These are phyloP conservation scores for Scophthalmus maximus DNA, from an alignment of 2,113 vertebrate species.

Conservation along the genomic window DNA sequence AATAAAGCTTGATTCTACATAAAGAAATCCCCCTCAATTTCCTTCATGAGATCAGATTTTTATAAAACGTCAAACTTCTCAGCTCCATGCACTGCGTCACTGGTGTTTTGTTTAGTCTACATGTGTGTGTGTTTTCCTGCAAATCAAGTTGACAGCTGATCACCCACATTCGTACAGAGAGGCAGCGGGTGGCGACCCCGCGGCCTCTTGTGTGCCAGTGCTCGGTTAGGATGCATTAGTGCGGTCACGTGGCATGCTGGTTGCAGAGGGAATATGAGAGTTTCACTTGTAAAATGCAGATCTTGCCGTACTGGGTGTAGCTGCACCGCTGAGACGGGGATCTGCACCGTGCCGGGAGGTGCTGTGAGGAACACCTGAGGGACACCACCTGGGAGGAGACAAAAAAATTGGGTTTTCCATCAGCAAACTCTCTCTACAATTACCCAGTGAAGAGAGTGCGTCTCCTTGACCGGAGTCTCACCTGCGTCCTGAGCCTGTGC, in stretches of 20 bases:
- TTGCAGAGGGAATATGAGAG: conserved; percentile 84
- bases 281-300: conserved; percentile 87
- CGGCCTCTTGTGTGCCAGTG: conserved; percentile 53
- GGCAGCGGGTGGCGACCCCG: conserved; percentile 18
- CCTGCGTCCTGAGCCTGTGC: conserved; percentile 92
- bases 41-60: background rate
- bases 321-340: conserved; percentile 96
- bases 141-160: conserved; percentile 26
- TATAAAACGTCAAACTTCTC: background rate
- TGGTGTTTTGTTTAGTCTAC: conserved; percentile 35
- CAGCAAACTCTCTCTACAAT: no score
- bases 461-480: conserved; percentile 69
- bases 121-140: conserved; percentile 26
- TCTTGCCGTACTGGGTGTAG: conserved; percentile 95
- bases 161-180: conserved; percentile 39
- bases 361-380: conserved; percentile 97
- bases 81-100: conserved; percentile 61
- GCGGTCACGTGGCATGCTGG: conserved; percentile 80
- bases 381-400: conserved; percentile 83
- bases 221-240: conserved; percentile 74
- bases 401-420: background rate
- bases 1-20: no score
- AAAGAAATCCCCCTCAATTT: background rate
- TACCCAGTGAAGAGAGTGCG: background rate
- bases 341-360: conserved; percentile 95